Evolutionary conservation across 2,888 invertebrate species (phyloP), one percentile per base, ranked within the genome.

Genomic region (Craniophora ligustri): DNA sequence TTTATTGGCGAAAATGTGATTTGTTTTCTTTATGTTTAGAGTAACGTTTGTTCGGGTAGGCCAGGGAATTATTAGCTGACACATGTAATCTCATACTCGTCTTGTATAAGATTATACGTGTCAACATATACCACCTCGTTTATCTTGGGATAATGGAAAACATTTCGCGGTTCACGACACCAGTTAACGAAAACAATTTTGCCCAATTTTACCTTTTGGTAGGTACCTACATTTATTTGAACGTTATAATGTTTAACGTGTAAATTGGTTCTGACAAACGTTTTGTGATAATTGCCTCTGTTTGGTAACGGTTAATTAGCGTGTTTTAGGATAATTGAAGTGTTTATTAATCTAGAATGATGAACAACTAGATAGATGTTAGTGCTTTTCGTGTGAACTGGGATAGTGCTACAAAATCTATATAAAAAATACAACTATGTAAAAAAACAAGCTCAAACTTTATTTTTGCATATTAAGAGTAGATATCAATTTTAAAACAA

Each of bases 21-120:
- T 57, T 57, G 34, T 47, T 62, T 50, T 57, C 59, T 72, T 65
- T 66, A 66, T 69, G 59, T 69, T 60, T 59, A 14, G 41, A 47
- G 47, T 45, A 40, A 63, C 56, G 55, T 56, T 60, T 59, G 58
- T 51, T 48, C 56, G 34, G 49, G 40, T 13, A 46, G 59, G 48
- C 23, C 51, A 46, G 56, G 61, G 64, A 69, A 80, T 79, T 80
- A 82, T 85, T 78, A 82, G 82, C 79, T 86, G 88, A 87, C 88
- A 87, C 76, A 72, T 83, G 85, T 87, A 87, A 87, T 88, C 86
- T 83, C 81, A 84, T 78, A 81, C 84, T 79, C 83, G 85, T 85
- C 82, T 79, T 83, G 83, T 83, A 73, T 83, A 79, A 88, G 89
- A 89, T 89, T 89, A 90, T 82, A 79, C 71, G 78, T 87, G 89